Evolutionary conservation across 2,797 vertebrate genomes (phyloP).

Genomic region (Nasua narica): DNA sequence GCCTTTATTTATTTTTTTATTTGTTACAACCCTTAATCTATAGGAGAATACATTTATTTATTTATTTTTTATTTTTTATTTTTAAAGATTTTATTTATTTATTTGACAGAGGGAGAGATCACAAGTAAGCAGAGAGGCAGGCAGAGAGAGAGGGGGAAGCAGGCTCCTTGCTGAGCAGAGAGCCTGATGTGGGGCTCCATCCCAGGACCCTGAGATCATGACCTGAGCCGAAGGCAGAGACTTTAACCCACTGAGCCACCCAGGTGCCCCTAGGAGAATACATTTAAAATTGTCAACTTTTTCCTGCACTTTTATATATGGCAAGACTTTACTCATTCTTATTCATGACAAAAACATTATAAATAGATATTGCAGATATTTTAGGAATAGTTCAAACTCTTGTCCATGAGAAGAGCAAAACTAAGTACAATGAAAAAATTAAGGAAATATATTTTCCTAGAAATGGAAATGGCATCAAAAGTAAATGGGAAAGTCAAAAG

Average conservation of each 20-base stretch:
- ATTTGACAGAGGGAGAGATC: too few species aligned
- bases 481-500: not conserved
- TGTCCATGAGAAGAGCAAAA: not conserved
- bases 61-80: too few species aligned
- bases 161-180: too few species aligned
- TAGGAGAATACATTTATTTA: not conserved
- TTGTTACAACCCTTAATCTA: not conserved
- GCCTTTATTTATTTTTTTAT: not conserved
- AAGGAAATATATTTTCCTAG: not conserved
- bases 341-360: not conserved
- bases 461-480: conserved; percentile 4
- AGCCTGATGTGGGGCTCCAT: too few species aligned
- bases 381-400: not conserved
- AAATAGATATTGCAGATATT: not conserved
- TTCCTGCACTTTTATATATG: not conserved
- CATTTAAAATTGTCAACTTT: not conserved
- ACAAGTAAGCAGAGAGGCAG: too few species aligned
- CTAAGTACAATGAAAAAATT: not conserved
- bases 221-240: too few species aligned
- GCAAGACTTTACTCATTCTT: not conserved
- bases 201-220: too few species aligned
- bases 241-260: too few species aligned
- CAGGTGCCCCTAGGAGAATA: not conserved
- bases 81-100: too few species aligned
- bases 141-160: too few species aligned